Base-by-base conservation (phyloP, 2,888 invertebrate genomes). In the Agonopterix alstromeriana region DNA sequence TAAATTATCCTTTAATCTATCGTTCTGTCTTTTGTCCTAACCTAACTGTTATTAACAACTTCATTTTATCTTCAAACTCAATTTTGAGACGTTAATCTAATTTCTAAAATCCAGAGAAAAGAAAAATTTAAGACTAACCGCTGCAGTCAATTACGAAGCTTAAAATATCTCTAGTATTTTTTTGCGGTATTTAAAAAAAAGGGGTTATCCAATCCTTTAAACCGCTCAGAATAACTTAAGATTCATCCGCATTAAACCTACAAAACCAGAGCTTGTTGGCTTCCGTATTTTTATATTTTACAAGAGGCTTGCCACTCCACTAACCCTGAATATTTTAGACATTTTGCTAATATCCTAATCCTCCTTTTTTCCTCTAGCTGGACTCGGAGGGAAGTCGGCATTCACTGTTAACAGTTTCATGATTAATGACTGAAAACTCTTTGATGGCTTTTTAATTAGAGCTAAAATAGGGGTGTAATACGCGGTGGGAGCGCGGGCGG, bases 381-480 rank as follows among this genome's bases (percentile, higher is more conserved):
- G 73, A 74, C 74, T 78, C 62, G 56, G 67, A 73, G 78, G 77
- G 73, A 81, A 85, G 84, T 80, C 80, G 75, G 82, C 76, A 83
- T 87, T 83, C 82, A 84, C 70, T 73, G 86, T 82, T 88, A 87
- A 87, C 88, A 87, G 87, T 87, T 86, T 83, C 87, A 86, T 88
- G 89, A 89, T 89, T 88, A 88, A 89, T 89, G 88, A 82, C 83
- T 85, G 79, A 86, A 86, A 88, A 89, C 84, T 88, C 88, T 88
- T 89, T 88, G 87, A 89, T 88, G 85, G 88, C 84, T 88, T 89
- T 89, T 89, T 89, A 89, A 88, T 89, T 89, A 89, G 87, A 87
- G 87, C 84, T 84, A 82, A 87, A 87, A 84, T 78, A 79, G 84
- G 87, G 88, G 82, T 85, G 85, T 85, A 82, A 81, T 80, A 72